Evolutionary conservation across 1,140 invertebrate species (phyloP).

Genomic region (Propsilocerus akamusi): DNA sequence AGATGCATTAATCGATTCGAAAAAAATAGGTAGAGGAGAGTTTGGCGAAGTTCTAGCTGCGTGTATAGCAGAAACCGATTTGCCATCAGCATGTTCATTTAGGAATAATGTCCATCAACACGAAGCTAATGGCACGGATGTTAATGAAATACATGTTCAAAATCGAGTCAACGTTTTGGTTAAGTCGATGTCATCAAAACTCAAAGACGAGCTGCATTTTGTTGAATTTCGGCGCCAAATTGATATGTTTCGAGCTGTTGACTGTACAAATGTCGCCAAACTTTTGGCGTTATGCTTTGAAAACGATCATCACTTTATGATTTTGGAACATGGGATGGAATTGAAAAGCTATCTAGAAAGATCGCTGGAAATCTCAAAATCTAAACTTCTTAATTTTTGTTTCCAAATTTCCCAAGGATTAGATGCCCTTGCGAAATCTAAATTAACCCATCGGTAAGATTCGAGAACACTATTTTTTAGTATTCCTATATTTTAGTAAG

Average conservation of each 20-base stretch:
- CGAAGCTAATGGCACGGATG: conserved; percentile 20
- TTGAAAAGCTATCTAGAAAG: conserved; percentile 28
- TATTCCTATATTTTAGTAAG: conserved; percentile 7
- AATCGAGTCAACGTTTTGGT: conserved; percentile 18
- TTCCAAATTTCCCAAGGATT: conserved; percentile 70
- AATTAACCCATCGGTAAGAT: conserved; percentile 49
- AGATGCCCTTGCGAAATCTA: conserved; percentile 55
- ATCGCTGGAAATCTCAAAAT: conserved; percentile 14
- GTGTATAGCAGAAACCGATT: conserved; percentile 33
- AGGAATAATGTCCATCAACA: conserved; percentile 16
- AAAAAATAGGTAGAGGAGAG: conserved; percentile 68
- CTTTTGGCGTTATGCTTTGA: conserved; percentile 68
- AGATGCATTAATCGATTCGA: conserved; percentile 54
- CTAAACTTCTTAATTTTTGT: conserved; percentile 36
- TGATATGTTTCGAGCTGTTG: conserved; percentile 62
- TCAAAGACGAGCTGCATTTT: conserved; percentile 52
- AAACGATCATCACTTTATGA: conserved; percentile 70
- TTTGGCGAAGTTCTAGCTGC: conserved; percentile 74
- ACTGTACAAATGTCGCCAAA: conserved; percentile 60
- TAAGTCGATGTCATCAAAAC: conserved; percentile 22
- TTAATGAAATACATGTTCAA: conserved; percentile 20
- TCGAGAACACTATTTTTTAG: conserved; percentile 20
- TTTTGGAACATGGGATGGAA: conserved; percentile 86
- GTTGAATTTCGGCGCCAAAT: conserved; percentile 75
- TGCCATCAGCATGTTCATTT: conserved; percentile 27